Conservation (phyloP, 1,140 invertebrate species). For the Tetragnatha versicolor region DNA sequence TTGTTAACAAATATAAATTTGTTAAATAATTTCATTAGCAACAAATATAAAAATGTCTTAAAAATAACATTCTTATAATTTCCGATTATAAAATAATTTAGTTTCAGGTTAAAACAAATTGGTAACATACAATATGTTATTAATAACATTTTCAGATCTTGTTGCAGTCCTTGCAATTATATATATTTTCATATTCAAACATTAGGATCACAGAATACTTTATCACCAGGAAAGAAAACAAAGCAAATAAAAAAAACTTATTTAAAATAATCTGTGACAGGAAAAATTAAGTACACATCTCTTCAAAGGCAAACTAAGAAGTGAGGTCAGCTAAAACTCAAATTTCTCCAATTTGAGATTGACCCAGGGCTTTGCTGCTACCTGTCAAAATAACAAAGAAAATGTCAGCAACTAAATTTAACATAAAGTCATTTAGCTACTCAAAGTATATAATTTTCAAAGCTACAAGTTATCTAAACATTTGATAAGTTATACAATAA, state of each 20-base stretch:
- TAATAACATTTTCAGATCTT: slow-evolving; percentile 11
- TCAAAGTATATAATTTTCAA: neutral
- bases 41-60: slow-evolving; percentile 4
- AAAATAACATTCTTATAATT: neutral
- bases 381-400: neutral
- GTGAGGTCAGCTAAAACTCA: neutral
- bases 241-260: neutral
- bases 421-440: neutral
- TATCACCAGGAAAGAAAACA: slow-evolving; percentile 10
- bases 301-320: neutral
- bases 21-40: neutral
- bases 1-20: slow-evolving; percentile 16
- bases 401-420: neutral
- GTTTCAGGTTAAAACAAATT: neutral
- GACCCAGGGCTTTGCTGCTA: neutral
- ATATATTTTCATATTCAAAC: neutral
- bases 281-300: slow-evolving; percentile 27
- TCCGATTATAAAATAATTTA: slow-evolving; percentile 9
- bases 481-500: too few relatives aligned
- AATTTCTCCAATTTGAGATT: neutral
- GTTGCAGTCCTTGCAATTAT: neutral
- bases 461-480: neutral
- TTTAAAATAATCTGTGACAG: neutral
- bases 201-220: slow-evolving; percentile 8
- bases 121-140: neutral